A percentile compares a stretch with the other conserved stretches of the same genome.
phyloP scores from a whole-genome alignment of 2,888 invertebrate species.

The Buathra laborator region DNA sequence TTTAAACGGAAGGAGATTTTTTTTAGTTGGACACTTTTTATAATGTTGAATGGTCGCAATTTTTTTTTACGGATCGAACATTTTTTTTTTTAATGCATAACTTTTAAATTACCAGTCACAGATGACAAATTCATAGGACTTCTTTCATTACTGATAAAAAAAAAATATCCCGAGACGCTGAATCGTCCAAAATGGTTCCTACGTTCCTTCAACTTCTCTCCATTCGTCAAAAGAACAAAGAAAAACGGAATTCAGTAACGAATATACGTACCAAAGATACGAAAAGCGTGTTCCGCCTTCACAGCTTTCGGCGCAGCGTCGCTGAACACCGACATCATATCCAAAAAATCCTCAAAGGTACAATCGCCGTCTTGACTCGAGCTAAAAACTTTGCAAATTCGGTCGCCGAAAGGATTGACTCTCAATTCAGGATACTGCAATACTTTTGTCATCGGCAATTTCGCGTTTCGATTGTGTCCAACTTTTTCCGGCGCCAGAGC shows the following conservation, averaged over 20 bases:
- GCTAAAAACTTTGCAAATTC: constrained; percentile 97
- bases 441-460: constrained; percentile 93
- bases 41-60: too few species aligned
- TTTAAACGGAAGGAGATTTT: neutral
- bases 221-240: too few species aligned
- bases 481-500: constrained; percentile 95
- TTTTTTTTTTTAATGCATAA: too few species aligned
- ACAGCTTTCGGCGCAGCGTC: constrained; percentile 96
- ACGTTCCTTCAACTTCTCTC: too few species aligned
- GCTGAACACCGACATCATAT: constrained; percentile 98
- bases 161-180: too few species aligned
- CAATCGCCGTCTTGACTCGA: constrained; percentile 96
- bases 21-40: too few species aligned
- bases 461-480: constrained; percentile 94
- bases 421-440: constrained; percentile 94
- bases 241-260: neutral
- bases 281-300: constrained; percentile 97
- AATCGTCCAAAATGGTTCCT: too few species aligned
- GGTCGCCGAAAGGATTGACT: constrained; percentile 96
- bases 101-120: too few species aligned
- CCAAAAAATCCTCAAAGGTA: constrained; percentile 97
- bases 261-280: constrained; percentile 92
- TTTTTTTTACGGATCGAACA: too few species aligned
- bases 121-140: too few species aligned
- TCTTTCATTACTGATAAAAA: too few species aligned